Conservation (phyloP, 2,888 invertebrate genomes). For the Lasioglossum marginatum region DNA sequence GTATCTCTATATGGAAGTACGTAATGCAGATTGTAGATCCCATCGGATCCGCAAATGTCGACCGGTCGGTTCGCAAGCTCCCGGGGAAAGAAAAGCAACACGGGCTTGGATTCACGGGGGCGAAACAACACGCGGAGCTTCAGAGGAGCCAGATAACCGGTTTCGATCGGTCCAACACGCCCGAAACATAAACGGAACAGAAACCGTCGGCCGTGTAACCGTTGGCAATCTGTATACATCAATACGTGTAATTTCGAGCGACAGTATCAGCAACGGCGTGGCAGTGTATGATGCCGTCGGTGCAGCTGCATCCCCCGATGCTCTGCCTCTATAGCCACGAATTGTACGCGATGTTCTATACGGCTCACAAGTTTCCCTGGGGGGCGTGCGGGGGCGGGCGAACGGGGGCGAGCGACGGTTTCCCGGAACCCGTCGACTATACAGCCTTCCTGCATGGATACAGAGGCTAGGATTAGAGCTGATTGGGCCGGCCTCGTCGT, state of each 20-base stretch:
- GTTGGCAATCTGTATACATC: conserved; percentile 76
- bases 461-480: conserved; percentile 82
- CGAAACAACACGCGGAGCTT: conserved; percentile 60
- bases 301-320: conserved; percentile 61
- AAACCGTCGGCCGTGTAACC: conserved; percentile 75
- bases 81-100: conserved; percentile 51
- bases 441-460: conserved; percentile 74
- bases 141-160: conserved; percentile 66
- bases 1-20: conserved; percentile 7
- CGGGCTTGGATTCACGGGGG: conserved; percentile 48
- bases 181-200: conserved; percentile 83
- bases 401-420: conserved; percentile 71
- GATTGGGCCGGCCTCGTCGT: conserved; percentile 84
- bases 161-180: conserved; percentile 81
- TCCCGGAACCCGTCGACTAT: conserved; percentile 76
- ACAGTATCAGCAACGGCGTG: conserved; percentile 74
- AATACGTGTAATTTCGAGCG: conserved; percentile 82
- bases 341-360: conserved; percentile 74
- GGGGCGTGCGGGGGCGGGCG: conserved; percentile 15
- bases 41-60: conserved; percentile 32
- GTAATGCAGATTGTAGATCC: not conserved
- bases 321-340: conserved; percentile 65
- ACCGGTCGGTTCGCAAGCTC: conserved; percentile 43
- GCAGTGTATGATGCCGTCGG: conserved; percentile 69
- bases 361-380: conserved; percentile 72